Percentiles rank a stretch among this genome's conserved stretches.
phyloP scores from a whole-genome alignment of 2,113 vertebrate species.

The Cephalopholis sonnerati region DNA sequence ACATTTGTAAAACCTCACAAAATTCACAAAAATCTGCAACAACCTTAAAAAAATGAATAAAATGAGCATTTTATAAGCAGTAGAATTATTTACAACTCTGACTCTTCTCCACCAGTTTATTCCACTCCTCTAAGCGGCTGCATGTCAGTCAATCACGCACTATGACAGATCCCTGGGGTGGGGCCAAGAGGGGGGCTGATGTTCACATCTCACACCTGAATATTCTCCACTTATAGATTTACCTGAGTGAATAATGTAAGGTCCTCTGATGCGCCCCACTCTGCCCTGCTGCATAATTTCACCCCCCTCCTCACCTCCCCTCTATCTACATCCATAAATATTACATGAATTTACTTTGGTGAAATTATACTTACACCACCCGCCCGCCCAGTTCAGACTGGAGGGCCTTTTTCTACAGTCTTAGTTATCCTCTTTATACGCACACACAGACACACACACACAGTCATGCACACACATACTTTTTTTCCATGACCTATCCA shows the following conservation, averaged over 20 bases:
- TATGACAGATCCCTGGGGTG: constrained; percentile 48
- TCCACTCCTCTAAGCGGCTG: constrained; percentile 38
- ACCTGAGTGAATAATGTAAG: constrained; percentile 74
- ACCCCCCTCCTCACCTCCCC: constrained; percentile 14
- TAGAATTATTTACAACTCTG: constrained; percentile 50
- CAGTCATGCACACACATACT: neutral
- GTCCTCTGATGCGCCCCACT: constrained; percentile 44
- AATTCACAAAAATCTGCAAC: constrained; percentile 5
- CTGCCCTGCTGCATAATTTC: constrained; percentile 61
- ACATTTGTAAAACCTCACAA: constrained; percentile 14
- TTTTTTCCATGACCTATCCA: constrained; percentile 50
- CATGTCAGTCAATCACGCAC: constrained; percentile 52
- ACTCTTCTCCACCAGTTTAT: constrained; percentile 26
- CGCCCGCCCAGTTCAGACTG: constrained; percentile 28
- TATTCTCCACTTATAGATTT: constrained; percentile 76
- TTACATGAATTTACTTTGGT: constrained; percentile 79
- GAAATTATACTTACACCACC: constrained; percentile 64
- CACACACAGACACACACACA: neutral
- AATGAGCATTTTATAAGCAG: constrained; percentile 25
- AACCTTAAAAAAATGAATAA: constrained; percentile 10
- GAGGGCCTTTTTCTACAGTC: constrained; percentile 29
- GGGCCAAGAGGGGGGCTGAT: constrained; percentile 9
- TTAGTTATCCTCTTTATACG: constrained; percentile 26
- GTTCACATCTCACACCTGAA: constrained; percentile 70
- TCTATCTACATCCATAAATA: constrained; percentile 73